Base-by-base conservation (phyloP, 1,140 invertebrate genomes). In the Sitophilus oryzae region DNA sequence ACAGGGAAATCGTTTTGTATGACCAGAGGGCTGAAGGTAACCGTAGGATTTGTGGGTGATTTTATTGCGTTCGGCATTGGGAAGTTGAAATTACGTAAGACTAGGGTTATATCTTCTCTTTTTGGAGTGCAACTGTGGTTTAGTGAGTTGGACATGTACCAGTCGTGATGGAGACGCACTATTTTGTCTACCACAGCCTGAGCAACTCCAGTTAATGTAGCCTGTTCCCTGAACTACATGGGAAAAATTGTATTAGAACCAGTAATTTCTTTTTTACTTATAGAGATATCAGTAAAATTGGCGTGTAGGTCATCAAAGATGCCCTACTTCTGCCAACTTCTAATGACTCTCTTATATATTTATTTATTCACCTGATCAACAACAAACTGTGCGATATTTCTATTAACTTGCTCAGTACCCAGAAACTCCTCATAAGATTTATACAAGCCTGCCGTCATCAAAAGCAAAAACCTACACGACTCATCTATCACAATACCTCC, bases 21-120 rank as follows among this genome's bases (percentile, higher is more conserved):
- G 40, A 82, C 74, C 3, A 79, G 74, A 2, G 81, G 79, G 70
- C 79, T 80, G 60, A 82, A 82, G 53, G 76, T 68, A 0, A 82
- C 78, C 0, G 76, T 75, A 3, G 74, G 70, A 52, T 69, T 77
- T 11, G 71, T 77, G 18, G 75, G 73, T 47, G 76, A 75, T 52
- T 73, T 76, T 41, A 78, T 73, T 2, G 81, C 80, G 57, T 83
- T 80, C 1, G 84, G 80, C 11, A 91, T 69, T 5, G 83, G 79
- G 64, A 85, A 91, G 71, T 90, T 91, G 65, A 94, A 93, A 69
- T 93, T 93, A 35, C 90, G 74, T 37, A 95, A 84, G 0, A 95
- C 66, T 4, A 96, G 74, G 0, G 89, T 93, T 57, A 94, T 89
- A 65, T 91, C 88, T 54, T 89, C 86, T 36, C 85, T 69, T 63